Percentiles rank a stretch among this genome's conserved stretches.
These are phyloP conservation scores for Phyto melanocephala DNA, from an alignment of 2,888 invertebrate species.

Conservation along the genomic window DNA sequence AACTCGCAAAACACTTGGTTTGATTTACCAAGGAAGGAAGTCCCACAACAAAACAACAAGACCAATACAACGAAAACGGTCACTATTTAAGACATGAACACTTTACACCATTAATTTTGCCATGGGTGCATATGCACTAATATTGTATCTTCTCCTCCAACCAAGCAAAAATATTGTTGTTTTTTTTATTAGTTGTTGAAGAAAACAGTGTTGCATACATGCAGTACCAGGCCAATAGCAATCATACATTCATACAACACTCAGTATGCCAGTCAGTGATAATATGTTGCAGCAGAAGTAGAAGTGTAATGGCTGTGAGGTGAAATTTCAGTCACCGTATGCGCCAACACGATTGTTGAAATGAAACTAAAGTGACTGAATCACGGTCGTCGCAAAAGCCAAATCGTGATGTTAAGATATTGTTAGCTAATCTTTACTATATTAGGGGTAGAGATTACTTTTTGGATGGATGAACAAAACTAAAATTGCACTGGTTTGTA, in stretches of 20 bases:
- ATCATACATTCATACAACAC: slow-evolving; percentile 1
- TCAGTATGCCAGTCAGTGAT: slow-evolving; percentile 24
- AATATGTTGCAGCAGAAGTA: slow-evolving; percentile 6
- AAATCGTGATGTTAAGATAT: slow-evolving; percentile 52
- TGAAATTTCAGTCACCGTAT: slow-evolving; percentile 61
- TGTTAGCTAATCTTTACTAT: slow-evolving; percentile 27
- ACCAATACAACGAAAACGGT: neutral
- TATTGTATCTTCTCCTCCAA: slow-evolving; percentile 40
- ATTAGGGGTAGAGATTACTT: too few relatives aligned
- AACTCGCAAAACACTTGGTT: slow-evolving; percentile 28
- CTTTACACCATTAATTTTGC: slow-evolving; percentile 48
- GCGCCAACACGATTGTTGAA: slow-evolving; percentile 58
- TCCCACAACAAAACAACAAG: slow-evolving; percentile 26
- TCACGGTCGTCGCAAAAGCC: slow-evolving; percentile 57
- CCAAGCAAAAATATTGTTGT: neutral
- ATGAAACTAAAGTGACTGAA: slow-evolving; percentile 56
- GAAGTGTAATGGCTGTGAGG: slow-evolving; percentile 47
- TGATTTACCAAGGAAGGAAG: slow-evolving; percentile 38
- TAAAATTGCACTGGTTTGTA: too few relatives aligned
- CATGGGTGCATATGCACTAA: neutral
- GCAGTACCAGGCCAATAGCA: neutral
- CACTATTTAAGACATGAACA: slow-evolving; percentile 50
- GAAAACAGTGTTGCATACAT: slow-evolving; percentile 32
- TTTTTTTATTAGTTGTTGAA: slow-evolving; percentile 6
- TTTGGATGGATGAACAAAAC: too few relatives aligned